Evolutionary conservation across 2,888 invertebrate species (phyloP), one percentile per base, ranked within the genome.

Genomic region (Amphiduros pacificus): DNA sequence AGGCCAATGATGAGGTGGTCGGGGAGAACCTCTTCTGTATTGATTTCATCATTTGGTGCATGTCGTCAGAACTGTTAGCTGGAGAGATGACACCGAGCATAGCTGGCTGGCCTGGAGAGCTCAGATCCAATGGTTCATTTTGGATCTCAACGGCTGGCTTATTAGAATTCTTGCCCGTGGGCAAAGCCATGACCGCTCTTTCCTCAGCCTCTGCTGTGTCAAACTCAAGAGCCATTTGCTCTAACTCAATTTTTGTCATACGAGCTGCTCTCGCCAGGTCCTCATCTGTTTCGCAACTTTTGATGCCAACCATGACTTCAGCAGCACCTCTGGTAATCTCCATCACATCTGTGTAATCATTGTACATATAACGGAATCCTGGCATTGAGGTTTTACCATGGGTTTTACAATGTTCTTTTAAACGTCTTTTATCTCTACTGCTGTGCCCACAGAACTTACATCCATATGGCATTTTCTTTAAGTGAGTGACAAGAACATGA

Each of bases 391-490:
- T n/a, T 9, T n/a, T n/a, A 17, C 22, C 20, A 20, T 44, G 6
- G n/a, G 44, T 20, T 44, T 22, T 5, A n/a, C 44, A 44, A 22
- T 44, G 44, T 4, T 20, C 22, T 17, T 44, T 44, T 5, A 44
- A n/a, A n/a, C 22, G n/a, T n/a, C 22, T 44, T n/a, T 44, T 44
- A 22, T 44, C 44, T n/a, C 44, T 44, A 6, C 58, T 32, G 1
- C 52, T 48, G 41, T 53, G 53, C 41, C 44, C 31, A 44, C 59
- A 59, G 29, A 36, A 59, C 27, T 28, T 24, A 52, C 59, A 59
- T 22, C 53, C 51, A 41, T 59, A 59, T 5, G 59, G 53, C n/a
- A 40, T 31, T 6, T 32, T 51, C 27, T 31, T 40, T 1, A 59
- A 28, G 24, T 59, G 59, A 9, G 48, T 48, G 31, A 20, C 31